Evolutionary conservation across 2,113 vertebrate species (phyloP), one percentile per base, ranked within the genome.

Genomic region (Sinocyclocheilus grahami): DNA sequence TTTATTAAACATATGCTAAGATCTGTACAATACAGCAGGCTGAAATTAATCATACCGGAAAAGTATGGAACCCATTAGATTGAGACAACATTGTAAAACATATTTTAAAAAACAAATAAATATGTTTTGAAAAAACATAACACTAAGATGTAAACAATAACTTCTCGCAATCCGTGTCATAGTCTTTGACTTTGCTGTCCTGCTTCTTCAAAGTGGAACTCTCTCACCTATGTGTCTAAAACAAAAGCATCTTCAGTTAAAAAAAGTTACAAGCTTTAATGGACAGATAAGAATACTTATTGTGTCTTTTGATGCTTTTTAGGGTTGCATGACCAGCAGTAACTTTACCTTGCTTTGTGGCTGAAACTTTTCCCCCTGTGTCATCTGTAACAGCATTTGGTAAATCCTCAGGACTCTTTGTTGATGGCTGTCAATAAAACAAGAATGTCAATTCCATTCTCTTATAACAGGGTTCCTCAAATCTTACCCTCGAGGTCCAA

Each of bases 41-140:
- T 20, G 2, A 78, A 78, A 78, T 1, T 0, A 53, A 55, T 51
- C 2, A 76, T 46, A 60, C 37, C 42, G 2, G 5, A 84, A 42
- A 48, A 39, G 8, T 30, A 71, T 60, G 60, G 4, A 72, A 79
- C 67, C 69, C 48, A 53, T 24, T 30, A 72, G 20, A 74, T 72
- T 72, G n/a, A 79, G 27, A 67, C 78, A 74, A 5, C n/a, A 39
- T 72, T 22, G 39, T 83, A 72, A 84, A 39, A 20, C 13, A 58
- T 24, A 75, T 58, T 39, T 76, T 30, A 72, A 85, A 46, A 46
- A 6, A 37, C 37, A 37, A 37, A 37, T 5, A 37, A 37, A 37
- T 48, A 48, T 37, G 37, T 37, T 37, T 37, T 37, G 1, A 51
- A 60, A 51, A 48, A 9, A 84, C 7, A 42, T 9, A 42, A 63